A percentile compares a stretch with the other conserved stretches of the same genome.
Evolutionary conservation across 2,113 vertebrate genomes (phyloP).

Genomic region (Himantopus leucocephalus): DNA sequence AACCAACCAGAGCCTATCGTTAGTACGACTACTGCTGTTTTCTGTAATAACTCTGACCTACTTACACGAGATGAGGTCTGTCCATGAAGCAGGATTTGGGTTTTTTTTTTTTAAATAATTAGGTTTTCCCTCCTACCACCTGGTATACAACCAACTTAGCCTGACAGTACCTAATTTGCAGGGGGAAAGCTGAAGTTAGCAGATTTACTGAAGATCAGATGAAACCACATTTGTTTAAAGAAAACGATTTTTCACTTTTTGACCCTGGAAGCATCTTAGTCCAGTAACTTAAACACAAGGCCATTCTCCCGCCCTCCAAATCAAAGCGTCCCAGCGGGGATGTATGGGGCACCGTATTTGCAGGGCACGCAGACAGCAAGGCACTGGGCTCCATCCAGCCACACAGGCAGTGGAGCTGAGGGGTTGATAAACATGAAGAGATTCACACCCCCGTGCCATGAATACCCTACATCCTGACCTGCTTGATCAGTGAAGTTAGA

Average conservation of each 20-base stretch:
- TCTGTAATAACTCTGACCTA: neutral
- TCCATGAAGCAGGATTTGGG: neutral
- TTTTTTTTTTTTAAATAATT: accelerated
- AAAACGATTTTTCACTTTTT: neutral
- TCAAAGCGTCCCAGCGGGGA: neutral
- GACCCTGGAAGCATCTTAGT: neutral
- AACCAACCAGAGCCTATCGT: neutral
- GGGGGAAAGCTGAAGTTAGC: neutral
- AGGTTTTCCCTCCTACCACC: neutral
- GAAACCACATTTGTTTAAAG: neutral
- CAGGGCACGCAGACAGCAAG: neutral
- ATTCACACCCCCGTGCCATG: accelerated
- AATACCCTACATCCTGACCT: neutral
- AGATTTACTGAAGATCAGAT: neutral
- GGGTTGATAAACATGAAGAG: neutral
- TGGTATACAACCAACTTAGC: neutral
- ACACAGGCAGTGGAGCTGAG: neutral
- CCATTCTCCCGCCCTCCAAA: neutral
- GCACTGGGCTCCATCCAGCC: accelerated
- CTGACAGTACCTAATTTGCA: neutral
- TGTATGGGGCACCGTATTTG: accelerated
- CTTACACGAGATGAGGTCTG: neutral
- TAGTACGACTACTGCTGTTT: neutral
- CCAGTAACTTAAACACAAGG: neutral
- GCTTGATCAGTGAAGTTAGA: neutral